Base-by-base conservation (phyloP, 2,888 invertebrate species). In the Eudemis profundana region DNA sequence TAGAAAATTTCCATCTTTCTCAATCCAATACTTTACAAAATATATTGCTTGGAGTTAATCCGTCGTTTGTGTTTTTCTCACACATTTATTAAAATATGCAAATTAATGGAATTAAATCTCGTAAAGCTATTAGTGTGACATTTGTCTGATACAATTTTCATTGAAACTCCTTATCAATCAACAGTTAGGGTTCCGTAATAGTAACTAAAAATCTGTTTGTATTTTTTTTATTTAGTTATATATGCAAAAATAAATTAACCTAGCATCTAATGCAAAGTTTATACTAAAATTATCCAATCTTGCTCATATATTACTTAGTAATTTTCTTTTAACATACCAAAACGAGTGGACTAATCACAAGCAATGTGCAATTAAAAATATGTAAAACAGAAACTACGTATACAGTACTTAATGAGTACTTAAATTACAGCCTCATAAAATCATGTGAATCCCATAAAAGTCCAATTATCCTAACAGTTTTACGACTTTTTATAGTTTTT, bases 401-500 rank as follows among this genome's bases (percentile, higher is more conserved):
- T 23, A 23, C 3, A 23, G 5, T 8, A 33, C 2, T 33, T 33
- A 10, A 33, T 1, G 8, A 10, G 33, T 12, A 21, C 12, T 46
- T 46, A 29, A 49, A n/a, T 40, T n/a, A 49, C 4, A 47, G 14
- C 8, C 4, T 17, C 14, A 15, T 62, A 38, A 44, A 53, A 53
- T 46, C 14, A 44, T 44, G 36, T 10, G 12, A 36, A 54, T 38
- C n/a, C 8, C 10, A 19, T 21, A 27, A 8, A 8, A 29, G 12
- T 50, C 51, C 50, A 27, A 42, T 21, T 17, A 42, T 42, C n/a
- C 27, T 29, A 61, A 33, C 19, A 36, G 36, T 33, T 42, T 56
- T 50, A 63, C 49, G 21, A 29, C n/a, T 14, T 49, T 56, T 62
- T 19, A 56, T 49, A 21, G 56, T 49, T 33, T 33, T 56, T 21